Conservation (phyloP, 2,888 invertebrate species). For the Drosophila rellima region DNA sequence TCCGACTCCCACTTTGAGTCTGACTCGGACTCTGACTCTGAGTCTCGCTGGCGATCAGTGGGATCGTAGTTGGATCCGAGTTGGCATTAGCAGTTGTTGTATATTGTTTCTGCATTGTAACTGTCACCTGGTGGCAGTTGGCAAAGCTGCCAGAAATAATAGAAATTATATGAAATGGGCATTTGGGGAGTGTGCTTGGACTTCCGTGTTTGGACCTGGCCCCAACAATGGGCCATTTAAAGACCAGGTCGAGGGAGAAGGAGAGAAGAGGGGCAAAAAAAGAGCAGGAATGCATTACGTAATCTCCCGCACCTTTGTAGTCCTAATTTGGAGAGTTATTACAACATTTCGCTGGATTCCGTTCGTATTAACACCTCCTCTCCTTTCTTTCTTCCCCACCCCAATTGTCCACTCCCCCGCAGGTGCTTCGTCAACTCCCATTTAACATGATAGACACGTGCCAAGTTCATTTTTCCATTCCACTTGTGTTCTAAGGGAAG, state of each 20-base stretch:
- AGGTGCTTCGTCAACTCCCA: conserved; percentile 34
- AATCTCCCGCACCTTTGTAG: conserved; percentile 46
- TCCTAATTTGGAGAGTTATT: conserved; percentile 70
- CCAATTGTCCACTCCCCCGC: conserved; percentile 44
- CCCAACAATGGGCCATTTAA: conserved; percentile 71
- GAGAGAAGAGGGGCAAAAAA: not conserved
- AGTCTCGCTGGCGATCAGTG: conserved; percentile 48
- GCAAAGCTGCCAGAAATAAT: conserved; percentile 75
- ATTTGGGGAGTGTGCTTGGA: conserved; percentile 74
- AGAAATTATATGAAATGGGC: conserved; percentile 80
- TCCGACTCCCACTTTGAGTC: conserved; percentile 5
- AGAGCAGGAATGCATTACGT: conserved; percentile 46
- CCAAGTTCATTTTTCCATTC: conserved; percentile 67
- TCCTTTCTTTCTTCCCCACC: not conserved
- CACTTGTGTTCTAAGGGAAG: not conserved
- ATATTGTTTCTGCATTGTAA: conserved; percentile 79
- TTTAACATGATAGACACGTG: conserved; percentile 72
- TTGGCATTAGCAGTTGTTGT: conserved; percentile 62
- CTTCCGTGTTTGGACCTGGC: conserved; percentile 69
- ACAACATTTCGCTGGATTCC: conserved; percentile 56
- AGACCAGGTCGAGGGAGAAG: not conserved
- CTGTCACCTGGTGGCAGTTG: conserved; percentile 77
- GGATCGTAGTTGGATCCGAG: conserved; percentile 36
- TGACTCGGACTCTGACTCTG: conserved; percentile 16
- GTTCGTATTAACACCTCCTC: conserved; percentile 51